Conservation (phyloP, 2,888 invertebrate genomes). For the Hirtodrosophila histrioides region DNA sequence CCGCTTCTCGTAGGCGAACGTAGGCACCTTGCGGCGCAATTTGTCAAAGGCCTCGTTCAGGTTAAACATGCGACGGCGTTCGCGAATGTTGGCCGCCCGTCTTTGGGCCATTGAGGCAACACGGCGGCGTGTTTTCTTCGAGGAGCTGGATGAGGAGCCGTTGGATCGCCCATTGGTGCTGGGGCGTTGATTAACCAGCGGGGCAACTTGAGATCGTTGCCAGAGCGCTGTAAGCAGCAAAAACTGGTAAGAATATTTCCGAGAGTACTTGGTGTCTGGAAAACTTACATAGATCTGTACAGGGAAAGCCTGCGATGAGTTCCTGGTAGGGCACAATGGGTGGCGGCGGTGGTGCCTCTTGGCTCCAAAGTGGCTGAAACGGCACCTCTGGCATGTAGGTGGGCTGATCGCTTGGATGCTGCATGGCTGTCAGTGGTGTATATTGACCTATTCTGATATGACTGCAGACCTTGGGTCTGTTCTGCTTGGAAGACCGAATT, state of each 20-base stretch:
- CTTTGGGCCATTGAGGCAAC: slow-evolving; percentile 96
- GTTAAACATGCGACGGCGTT: slow-evolving; percentile 97
- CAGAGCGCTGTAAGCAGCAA: slow-evolving; percentile 83
- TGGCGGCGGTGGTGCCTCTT: slow-evolving; percentile 86
- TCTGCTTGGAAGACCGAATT: slow-evolving; percentile 71
- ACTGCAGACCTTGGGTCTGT: slow-evolving; percentile 42
- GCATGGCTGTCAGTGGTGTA: slow-evolving; percentile 60
- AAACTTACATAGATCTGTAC: slow-evolving; percentile 87
- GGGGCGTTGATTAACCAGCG: slow-evolving; percentile 83
- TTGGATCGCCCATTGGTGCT: slow-evolving; percentile 66
- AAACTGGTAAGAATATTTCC: not conserved
- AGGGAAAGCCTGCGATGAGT: slow-evolving; percentile 89
- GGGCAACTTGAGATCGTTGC: slow-evolving; percentile 86
- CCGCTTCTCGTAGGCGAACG: slow-evolving; percentile 98
- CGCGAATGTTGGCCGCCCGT: slow-evolving; percentile 96
- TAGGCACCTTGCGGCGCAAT: slow-evolving; percentile 95
- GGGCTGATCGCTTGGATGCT: slow-evolving; percentile 82
- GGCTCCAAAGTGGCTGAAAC: slow-evolving; percentile 84
- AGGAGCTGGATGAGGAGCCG: slow-evolving; percentile 78
- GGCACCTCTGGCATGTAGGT: slow-evolving; percentile 84
- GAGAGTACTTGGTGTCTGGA: fast-evolving
- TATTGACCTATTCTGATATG: slow-evolving; percentile 18
- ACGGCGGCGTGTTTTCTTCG: slow-evolving; percentile 93
- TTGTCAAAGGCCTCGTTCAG: slow-evolving; percentile 98
- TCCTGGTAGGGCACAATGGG: slow-evolving; percentile 88